These are phyloP conservation scores for Lepus timidus DNA, from an alignment of 2,113 vertebrate genomes.

Conservation along the genomic window DNA sequence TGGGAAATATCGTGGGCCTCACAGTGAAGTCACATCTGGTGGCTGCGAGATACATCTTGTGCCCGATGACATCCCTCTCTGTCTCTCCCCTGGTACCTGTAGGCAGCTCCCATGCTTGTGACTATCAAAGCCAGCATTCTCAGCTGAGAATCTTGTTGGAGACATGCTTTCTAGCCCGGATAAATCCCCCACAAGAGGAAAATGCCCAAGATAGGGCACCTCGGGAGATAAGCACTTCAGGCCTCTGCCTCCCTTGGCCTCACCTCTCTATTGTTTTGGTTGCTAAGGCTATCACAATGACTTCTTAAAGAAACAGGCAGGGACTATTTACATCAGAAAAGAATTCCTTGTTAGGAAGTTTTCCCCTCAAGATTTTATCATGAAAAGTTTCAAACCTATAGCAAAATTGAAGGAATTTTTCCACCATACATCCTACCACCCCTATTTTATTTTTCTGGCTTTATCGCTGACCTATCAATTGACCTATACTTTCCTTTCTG, in stretches of 20 bases:
- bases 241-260: background rate
- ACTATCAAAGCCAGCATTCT: background rate
- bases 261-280: background rate
- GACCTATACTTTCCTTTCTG: background rate
- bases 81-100: background rate
- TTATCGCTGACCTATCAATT: background rate
- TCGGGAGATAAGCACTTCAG: background rate
- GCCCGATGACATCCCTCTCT: conserved; percentile 44
- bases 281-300: background rate
- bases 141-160: background rate
- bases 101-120: background rate
- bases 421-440: background rate
- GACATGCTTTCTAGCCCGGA: background rate
- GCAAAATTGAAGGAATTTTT: conserved; percentile 25
- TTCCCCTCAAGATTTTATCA: background rate
- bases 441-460: background rate
- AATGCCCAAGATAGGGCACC: background rate
- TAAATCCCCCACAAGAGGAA: background rate
- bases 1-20: conserved; percentile 45
- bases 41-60: conserved; percentile 15
- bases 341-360: background rate
- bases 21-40: conserved; percentile 54
- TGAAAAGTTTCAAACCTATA: background rate
- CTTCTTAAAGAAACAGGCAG: background rate
- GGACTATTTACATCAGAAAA: background rate